Conservation (phyloP, 2,888 invertebrate species). For the Hemithea aestivaria region DNA sequence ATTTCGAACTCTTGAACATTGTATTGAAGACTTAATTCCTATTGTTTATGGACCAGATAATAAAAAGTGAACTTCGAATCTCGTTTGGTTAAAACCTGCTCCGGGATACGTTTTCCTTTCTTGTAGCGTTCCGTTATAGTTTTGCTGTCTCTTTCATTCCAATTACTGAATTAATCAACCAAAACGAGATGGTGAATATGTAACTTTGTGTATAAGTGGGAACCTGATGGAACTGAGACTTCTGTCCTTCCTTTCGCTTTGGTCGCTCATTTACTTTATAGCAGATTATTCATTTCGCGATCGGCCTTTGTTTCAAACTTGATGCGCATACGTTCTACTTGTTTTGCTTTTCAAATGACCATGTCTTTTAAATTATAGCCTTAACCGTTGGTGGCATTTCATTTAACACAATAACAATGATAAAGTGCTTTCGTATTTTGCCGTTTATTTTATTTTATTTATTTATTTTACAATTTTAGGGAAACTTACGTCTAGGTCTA, state of each 20-base stretch:
- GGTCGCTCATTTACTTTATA: conserved; percentile 30
- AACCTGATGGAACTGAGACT: conserved; percentile 59
- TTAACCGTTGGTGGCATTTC: too few species aligned
- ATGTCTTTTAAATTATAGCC: too few species aligned
- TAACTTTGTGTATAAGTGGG: conserved; percentile 52
- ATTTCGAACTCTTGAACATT: conserved; percentile 16
- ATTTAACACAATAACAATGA: too few species aligned
- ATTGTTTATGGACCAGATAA: too few species aligned
- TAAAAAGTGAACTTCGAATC: conserved; percentile 42
- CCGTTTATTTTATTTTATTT: too few species aligned
- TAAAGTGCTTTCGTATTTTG: too few species aligned
- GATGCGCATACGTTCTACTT: conserved; percentile 40
- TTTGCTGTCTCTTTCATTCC: conserved; percentile 20
- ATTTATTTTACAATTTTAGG: too few species aligned
- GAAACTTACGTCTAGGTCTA: too few species aligned
- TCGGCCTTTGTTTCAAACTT: conserved; percentile 53
- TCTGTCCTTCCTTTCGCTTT: conserved; percentile 61
- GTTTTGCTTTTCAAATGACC: too few species aligned
- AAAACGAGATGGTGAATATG: conserved; percentile 38
- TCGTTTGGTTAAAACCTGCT: conserved; percentile 45
- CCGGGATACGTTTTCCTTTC: conserved; percentile 49
- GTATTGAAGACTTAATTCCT: too few species aligned
- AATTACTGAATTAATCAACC: conserved; percentile 20
- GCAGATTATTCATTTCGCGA: conserved; percentile 31
- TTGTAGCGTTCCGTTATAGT: conserved; percentile 30